Percentiles rank a stretch among this genome's conserved stretches.
These are phyloP conservation scores for Gasteruption jaculator DNA, from an alignment of 2,888 invertebrate species.

Conservation along the genomic window DNA sequence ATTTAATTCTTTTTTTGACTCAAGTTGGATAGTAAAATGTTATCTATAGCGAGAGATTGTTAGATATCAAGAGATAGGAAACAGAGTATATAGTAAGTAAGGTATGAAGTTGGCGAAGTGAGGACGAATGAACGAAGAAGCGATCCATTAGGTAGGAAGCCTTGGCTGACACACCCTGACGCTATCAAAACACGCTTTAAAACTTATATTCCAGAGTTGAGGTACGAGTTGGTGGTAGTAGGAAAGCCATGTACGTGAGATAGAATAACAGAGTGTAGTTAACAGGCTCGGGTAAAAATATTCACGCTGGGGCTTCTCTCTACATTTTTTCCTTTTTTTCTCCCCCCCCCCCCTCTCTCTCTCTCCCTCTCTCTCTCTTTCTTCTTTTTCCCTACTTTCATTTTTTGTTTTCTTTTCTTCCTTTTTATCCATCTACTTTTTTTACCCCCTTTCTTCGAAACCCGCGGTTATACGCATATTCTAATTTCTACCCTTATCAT, in stretches of 20 bases:
- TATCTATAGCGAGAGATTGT: too few species aligned
- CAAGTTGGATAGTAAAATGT: too few species aligned
- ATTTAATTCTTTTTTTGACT: too few species aligned
- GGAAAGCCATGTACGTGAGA: slow-evolving; percentile 41
- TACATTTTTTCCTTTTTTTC: too few species aligned
- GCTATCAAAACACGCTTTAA: slow-evolving; percentile 49
- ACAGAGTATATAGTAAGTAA: too few species aligned
- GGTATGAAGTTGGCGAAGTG: slow-evolving; percentile 31
- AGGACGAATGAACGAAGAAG: slow-evolving; percentile 36
- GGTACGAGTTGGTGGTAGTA: slow-evolving; percentile 31
- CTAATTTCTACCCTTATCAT: too few species aligned
- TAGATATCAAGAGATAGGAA: too few species aligned
- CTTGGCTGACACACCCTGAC: slow-evolving; percentile 46
- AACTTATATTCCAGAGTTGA: slow-evolving; percentile 45
- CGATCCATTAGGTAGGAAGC: slow-evolving; percentile 49
- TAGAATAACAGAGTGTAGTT: slow-evolving; percentile 46
- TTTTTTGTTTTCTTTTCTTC: slow-evolving; percentile 1
- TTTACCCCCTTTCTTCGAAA: too few species aligned
- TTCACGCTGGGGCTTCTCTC: slow-evolving; percentile 41
- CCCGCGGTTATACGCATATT: too few species aligned
- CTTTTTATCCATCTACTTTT: too few species aligned
- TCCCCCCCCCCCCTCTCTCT: slow-evolving; percentile 17
- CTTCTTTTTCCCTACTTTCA: slow-evolving; percentile 10
- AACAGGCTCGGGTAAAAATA: slow-evolving; percentile 46
- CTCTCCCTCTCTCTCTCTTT: slow-evolving; percentile 14